Evolutionary conservation across 92 coral and sea anemone genomes (phyloP).

Genomic region (Heteractis magnifica): DNA sequence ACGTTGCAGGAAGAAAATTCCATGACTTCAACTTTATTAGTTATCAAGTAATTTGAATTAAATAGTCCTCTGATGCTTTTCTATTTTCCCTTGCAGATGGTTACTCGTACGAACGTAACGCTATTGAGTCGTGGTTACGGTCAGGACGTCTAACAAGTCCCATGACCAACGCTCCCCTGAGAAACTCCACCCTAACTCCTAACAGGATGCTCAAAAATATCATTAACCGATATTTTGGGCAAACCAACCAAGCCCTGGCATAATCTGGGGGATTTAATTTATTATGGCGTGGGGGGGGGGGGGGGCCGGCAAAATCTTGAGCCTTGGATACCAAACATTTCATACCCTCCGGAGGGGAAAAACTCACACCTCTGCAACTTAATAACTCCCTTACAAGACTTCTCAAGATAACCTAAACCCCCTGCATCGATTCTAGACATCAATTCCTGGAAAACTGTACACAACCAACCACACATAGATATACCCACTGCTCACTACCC

Average conservation of each 20-base stretch:
- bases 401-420: no score
- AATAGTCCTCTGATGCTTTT: constrained; percentile 1
- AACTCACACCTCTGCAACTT: no score
- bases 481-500: no score
- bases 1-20: no score
- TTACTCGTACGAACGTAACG: constrained; percentile 87
- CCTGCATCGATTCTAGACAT: no score
- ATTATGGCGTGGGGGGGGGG: no score
- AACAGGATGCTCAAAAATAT: constrained; percentile 88
- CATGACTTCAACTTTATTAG: not conserved
- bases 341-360: no score
- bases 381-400: no score
- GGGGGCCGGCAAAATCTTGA: no score
- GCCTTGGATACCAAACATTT: no score
- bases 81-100: constrained; percentile 65
- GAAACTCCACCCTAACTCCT: constrained; percentile 74
- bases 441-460: no score
- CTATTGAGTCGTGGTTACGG: constrained; percentile 86
- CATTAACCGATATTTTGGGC: constrained; percentile 70
- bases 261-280: not conserved
- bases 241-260: constrained; percentile 17
- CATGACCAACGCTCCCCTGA: constrained; percentile 96
- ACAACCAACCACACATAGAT: no score
- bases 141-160: constrained; percentile 93
- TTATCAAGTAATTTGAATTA: not conserved